phyloP scores from a whole-genome alignment of 2,888 invertebrate genomes.

The Abrostola tripartita region DNA sequence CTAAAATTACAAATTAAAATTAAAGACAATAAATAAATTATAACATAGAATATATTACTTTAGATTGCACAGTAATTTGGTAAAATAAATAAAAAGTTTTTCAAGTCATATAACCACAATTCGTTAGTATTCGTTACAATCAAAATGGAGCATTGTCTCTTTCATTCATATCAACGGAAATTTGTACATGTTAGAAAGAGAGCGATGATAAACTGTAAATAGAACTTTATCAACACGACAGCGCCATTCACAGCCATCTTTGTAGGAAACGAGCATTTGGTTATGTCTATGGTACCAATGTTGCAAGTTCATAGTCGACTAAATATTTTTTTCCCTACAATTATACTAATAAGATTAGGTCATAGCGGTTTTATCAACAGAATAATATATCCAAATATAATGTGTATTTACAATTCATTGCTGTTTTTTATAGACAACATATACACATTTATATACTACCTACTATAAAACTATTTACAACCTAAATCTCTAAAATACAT shows the following conservation, averaged over 20 bases:
- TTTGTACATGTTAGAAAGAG: constrained; percentile 64
- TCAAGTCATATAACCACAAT: constrained; percentile 79
- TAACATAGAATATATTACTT: constrained; percentile 59
- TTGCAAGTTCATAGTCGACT: constrained; percentile 59
- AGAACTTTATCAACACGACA: constrained; percentile 69
- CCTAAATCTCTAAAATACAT: no score
- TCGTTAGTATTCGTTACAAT: constrained; percentile 87
- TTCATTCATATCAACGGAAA: constrained; percentile 56
- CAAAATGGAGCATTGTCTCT: constrained; percentile 72
- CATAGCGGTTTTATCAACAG: no score
- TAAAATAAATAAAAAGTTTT: constrained; percentile 78
- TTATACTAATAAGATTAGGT: no score
- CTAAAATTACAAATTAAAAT: constrained; percentile 60
- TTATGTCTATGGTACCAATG: constrained; percentile 66
- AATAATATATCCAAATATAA: no score
- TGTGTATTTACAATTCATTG: no score
- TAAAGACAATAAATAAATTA: constrained; percentile 56
- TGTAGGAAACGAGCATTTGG: constrained; percentile 60
- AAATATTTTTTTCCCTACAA: constrained; percentile 3
- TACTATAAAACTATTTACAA: no score
- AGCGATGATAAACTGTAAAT: constrained; percentile 69
- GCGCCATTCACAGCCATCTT: constrained; percentile 73
- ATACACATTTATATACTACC: no score
- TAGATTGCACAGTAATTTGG: constrained; percentile 72
- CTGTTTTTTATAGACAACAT: no score